phyloP scores from a whole-genome alignment of 2,888 invertebrate species.

The Incurvaria masculella region DNA sequence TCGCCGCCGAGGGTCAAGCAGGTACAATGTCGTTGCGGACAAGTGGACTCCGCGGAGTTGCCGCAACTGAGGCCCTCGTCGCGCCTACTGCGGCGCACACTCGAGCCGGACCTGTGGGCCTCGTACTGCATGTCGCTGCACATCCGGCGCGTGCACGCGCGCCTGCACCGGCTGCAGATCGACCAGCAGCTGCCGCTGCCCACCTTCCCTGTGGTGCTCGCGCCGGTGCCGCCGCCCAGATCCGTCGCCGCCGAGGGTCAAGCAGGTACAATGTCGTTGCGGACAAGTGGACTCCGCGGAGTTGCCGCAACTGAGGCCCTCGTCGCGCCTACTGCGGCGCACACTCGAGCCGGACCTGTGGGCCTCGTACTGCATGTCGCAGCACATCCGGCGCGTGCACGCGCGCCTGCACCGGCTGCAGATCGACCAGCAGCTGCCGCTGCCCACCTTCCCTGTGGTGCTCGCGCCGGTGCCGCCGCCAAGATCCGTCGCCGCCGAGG shows the following conservation, averaged over 20 bases:
- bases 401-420: slow-evolving; percentile 55
- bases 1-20: slow-evolving; percentile 70
- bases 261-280: too few relatives aligned
- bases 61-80: slow-evolving; percentile 65
- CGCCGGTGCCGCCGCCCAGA: slow-evolving; percentile 92
- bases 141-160: neutral
- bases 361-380: slow-evolving; percentile 78
- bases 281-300: slow-evolving; percentile 75
- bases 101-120: slow-evolving; percentile 89
- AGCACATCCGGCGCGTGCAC: slow-evolving; percentile 19
- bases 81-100: slow-evolving; percentile 70
- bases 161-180: slow-evolving; percentile 64
- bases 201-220: slow-evolving; percentile 91
- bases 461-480: slow-evolving; percentile 94
- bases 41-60: slow-evolving; percentile 76
- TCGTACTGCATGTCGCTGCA: slow-evolving; percentile 71
- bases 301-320: slow-evolving; percentile 67
- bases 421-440: slow-evolving; percentile 91
- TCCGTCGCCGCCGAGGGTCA: slow-evolving; percentile 81
- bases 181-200: slow-evolving; percentile 94
- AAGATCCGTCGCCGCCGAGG: slow-evolving; percentile 84
- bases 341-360: slow-evolving; percentile 88
- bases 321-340: slow-evolving; percentile 66
- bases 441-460: slow-evolving; percentile 92
- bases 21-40: too few relatives aligned